phyloP scores from a whole-genome alignment of 2,888 invertebrate genomes.

The Steinernema carpocapsae region DNA sequence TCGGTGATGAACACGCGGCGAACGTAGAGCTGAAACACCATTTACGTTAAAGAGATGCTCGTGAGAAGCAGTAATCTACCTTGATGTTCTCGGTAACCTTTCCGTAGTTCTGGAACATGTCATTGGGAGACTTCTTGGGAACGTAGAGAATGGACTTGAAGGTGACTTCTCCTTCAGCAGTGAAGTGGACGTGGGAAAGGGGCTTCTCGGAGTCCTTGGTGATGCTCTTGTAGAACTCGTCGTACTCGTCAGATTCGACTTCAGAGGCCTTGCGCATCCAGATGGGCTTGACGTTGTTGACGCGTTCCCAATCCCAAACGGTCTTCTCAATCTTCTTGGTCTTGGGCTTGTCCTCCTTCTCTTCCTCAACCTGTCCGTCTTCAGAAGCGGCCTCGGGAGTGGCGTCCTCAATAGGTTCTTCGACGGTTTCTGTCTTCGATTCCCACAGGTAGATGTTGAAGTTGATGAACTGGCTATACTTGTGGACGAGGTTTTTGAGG shows the following conservation, averaged over 20 bases:
- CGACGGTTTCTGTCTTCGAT: slow-evolving; percentile 79
- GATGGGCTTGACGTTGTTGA: slow-evolving; percentile 96
- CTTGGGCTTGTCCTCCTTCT: slow-evolving; percentile 59
- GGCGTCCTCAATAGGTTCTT: slow-evolving; percentile 76
- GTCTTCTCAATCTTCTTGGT: slow-evolving; percentile 81
- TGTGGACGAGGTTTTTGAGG: slow-evolving; percentile 86
- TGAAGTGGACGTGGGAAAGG: slow-evolving; percentile 79
- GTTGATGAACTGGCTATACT: slow-evolving; percentile 99
- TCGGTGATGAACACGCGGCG: slow-evolving; percentile 98
- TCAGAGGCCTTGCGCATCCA: slow-evolving; percentile 85
- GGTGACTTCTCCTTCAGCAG: slow-evolving; percentile 98
- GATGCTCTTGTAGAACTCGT: slow-evolving; percentile 90
- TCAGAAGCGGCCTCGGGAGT: slow-evolving; percentile 58
- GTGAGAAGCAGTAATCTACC: slow-evolving; percentile 30
- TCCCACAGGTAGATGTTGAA: slow-evolving; percentile 97
- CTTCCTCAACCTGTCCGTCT: slow-evolving; percentile 63
- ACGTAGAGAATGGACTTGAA: slow-evolving; percentile 95
- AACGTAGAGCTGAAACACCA: slow-evolving; percentile 79
- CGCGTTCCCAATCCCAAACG: slow-evolving; percentile 94
- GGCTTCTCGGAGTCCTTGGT: slow-evolving; percentile 76
- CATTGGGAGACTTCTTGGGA: slow-evolving; percentile 86
- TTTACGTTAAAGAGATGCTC: no score
- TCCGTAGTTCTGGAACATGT: slow-evolving; percentile 93
- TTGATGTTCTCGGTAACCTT: slow-evolving; percentile 75
- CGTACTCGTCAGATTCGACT: slow-evolving; percentile 77